A percentile compares a stretch with the other conserved stretches of the same genome.
phyloP scores from a whole-genome alignment of 2,888 invertebrate species.

The Thymelicus lineola region DNA sequence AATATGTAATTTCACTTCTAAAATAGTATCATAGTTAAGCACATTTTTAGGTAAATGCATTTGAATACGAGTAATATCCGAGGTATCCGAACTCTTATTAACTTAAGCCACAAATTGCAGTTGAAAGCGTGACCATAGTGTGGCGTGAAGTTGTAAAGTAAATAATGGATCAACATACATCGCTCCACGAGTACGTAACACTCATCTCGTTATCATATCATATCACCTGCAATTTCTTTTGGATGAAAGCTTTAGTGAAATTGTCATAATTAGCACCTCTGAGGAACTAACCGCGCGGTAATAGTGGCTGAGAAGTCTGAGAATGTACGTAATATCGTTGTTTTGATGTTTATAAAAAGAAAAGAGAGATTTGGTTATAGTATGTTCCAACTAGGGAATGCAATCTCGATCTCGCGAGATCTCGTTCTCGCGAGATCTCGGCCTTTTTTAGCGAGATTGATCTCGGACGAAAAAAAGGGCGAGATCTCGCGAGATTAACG shows the following conservation, averaged over 20 bases:
- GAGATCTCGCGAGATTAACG: too few relatives aligned
- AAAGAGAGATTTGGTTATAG: neutral
- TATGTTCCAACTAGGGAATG: too few relatives aligned
- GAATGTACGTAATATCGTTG: neutral
- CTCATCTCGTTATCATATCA: conserved; percentile 22
- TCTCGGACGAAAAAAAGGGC: too few relatives aligned
- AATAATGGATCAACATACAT: conserved; percentile 20
- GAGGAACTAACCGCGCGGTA: neutral
- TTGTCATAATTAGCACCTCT: neutral
- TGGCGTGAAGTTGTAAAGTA: conserved; percentile 29
- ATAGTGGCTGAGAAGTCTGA: neutral
- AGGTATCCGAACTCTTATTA: neutral
- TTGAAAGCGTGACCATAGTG: conserved; percentile 27
- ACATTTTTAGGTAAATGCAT: too few relatives aligned
- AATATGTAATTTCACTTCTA: too few relatives aligned
- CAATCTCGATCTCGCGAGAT: too few relatives aligned
- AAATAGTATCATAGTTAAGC: too few relatives aligned
- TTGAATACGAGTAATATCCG: too few relatives aligned
- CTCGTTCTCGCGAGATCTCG: too few relatives aligned
- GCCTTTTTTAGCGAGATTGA: too few relatives aligned
- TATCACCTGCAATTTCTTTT: conserved; percentile 17
- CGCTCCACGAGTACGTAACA: conserved; percentile 12
- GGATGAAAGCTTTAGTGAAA: conserved; percentile 17
- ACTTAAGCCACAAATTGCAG: neutral
- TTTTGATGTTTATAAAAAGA: neutral